Evolutionary conservation across 2,888 invertebrate species (phyloP), one percentile per base, ranked within the genome.

Genomic region (Lasioglossum pauxillum): DNA sequence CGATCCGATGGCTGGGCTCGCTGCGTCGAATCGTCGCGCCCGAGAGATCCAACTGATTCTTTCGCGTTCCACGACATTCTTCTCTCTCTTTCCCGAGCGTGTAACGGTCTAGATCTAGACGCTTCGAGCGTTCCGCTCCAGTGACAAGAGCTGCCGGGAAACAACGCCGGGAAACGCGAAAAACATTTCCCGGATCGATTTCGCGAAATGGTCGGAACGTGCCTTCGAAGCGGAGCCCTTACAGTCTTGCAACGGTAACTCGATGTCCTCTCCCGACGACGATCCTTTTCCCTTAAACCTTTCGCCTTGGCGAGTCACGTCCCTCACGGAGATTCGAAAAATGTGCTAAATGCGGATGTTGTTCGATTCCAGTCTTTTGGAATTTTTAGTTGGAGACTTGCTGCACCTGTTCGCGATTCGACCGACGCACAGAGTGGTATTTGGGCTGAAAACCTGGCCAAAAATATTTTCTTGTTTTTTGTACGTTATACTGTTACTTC

Each of bases 151-250:
- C 23, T 10, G 41, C 41, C 10, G 8, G 23, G 41, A 49, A 73
- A 49, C 73, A 49, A 73, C 44, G 49, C 10, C 5, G 19, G 46
- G 10, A 53, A 31, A 49, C 19, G 73, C 73, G 73, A 19, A 23
- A 46, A 69, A 69, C 73, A 31, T 46, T 31, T 73, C 31, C 31
- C 7, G 27, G 44, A 44, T 72, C 72, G 73, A 46, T 46, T 85
- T 87, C 82, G 82, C 82, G 80, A 78, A 86, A 88, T 85, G 82
- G 86, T 78, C 73, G 64, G 78, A 49, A 89, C 88, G 87, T 87
- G 88, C 85, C 82, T 80, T 85, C 79, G 67, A 57, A 85, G 57
- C 79, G 73, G 38, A 41, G 19, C n/a, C 27, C 31, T 71, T 44
- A 10, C 3, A 41, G n/a, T 41, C 31, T 44, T n/a, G n/a, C 53